Conservation (phyloP, 2,888 invertebrate species). For the Stenichneumon culpator region DNA sequence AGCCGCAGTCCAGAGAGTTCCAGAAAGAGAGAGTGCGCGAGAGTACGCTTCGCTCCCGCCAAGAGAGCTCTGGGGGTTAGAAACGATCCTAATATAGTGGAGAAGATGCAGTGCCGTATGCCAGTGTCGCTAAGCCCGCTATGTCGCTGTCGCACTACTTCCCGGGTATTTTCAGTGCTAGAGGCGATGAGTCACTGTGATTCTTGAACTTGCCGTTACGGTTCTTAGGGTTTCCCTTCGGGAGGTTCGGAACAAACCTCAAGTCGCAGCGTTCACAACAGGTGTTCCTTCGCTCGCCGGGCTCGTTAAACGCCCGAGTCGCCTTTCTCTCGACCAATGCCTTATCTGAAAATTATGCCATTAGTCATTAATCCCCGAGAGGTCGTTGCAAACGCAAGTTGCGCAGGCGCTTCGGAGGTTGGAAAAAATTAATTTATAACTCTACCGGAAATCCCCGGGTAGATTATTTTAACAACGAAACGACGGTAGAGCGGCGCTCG, state of each 20-base stretch:
- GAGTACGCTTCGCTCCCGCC: constrained; percentile 24
- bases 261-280: background rate
- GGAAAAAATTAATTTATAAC: background rate
- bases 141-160: background rate
- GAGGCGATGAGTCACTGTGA: constrained; percentile 63
- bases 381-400: background rate
- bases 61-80: constrained; percentile 18
- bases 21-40: background rate
- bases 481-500: background rate
- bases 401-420: background rate
- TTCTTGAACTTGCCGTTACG: constrained; percentile 50
- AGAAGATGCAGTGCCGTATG: constrained; percentile 30
- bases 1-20: background rate
- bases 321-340: background rate
- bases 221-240: constrained; percentile 3
- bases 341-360: background rate
- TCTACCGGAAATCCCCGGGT: background rate
- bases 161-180: constrained; percentile 40
- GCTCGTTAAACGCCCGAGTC: background rate
- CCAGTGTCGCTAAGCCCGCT: constrained; percentile 1
- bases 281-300: background rate
- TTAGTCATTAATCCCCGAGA: background rate
- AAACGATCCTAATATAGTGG: constrained; percentile 44
- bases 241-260: background rate
- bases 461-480: background rate